phyloP scores from a whole-genome alignment of 1,140 invertebrate genomes.

The Proctacanthus coquilletti region DNA sequence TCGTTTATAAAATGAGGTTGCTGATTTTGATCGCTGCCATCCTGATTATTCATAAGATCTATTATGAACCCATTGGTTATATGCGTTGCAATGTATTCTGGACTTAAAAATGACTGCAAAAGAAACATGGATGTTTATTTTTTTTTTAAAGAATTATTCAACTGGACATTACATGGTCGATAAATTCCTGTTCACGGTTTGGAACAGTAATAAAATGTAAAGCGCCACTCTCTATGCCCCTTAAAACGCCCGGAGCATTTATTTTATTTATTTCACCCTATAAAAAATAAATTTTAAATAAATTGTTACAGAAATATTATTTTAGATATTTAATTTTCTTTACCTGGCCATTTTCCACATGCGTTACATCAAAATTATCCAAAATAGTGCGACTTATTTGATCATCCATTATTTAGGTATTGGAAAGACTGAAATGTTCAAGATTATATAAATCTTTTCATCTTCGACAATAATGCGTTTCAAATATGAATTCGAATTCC shows the following conservation, averaged over 20 bases:
- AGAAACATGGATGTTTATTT: not conserved
- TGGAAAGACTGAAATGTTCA: too few relatives aligned
- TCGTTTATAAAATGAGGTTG: not conserved
- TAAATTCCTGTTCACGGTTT: not conserved
- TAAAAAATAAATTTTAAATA: too few relatives aligned
- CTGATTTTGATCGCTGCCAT: not conserved
- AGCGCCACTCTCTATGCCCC: not conserved
- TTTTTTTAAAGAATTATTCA: not conserved
- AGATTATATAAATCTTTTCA: too few relatives aligned
- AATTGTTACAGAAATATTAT: too few relatives aligned
- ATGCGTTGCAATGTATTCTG: not conserved
- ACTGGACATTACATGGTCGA: not conserved
- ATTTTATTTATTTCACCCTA: not conserved
- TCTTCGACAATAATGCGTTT: too few relatives aligned
- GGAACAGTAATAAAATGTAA: not conserved
- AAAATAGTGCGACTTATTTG: not conserved
- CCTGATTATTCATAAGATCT: not conserved
- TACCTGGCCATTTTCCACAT: not conserved
- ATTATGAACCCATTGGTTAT: not conserved
- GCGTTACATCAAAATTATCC: not conserved
- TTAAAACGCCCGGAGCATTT: not conserved
- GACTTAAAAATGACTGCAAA: not conserved
- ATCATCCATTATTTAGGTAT: constrained; percentile 1
- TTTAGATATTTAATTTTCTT: too few relatives aligned
- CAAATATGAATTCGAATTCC: too few relatives aligned